phyloP scores from a whole-genome alignment of 2,797 vertebrate species.

The Neosilurus mollespiculum region DNA sequence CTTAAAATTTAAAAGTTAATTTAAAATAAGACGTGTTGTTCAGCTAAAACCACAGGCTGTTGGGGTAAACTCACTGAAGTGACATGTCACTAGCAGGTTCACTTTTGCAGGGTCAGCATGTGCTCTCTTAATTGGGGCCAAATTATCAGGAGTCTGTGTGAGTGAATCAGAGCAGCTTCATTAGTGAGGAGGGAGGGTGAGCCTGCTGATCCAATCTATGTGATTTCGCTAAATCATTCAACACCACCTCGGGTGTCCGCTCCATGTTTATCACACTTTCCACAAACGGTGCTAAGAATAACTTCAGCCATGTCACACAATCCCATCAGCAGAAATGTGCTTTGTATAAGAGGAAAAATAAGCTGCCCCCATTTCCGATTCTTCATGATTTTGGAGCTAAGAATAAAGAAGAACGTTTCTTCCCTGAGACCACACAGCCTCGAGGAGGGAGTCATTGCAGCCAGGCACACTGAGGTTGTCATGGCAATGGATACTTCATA shows the following conservation, averaged over 20 bases:
- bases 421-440: constrained; percentile 31
- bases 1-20: background rate
- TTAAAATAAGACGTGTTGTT: background rate
- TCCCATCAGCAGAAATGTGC: background rate
- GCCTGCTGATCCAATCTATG: constrained; percentile 45
- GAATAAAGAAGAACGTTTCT: constrained; percentile 23
- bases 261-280: constrained; percentile 16
- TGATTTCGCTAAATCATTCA: constrained; percentile 52
- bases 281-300: constrained; percentile 23
- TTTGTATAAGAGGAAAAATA: background rate
- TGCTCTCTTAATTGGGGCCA: constrained; percentile 47
- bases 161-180: constrained; percentile 45
- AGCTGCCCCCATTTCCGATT: background rate
- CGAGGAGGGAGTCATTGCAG: constrained; percentile 49
- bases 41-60: background rate
- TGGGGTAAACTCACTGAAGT: constrained; percentile 2
- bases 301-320: background rate
- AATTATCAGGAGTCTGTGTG: constrained; percentile 46
- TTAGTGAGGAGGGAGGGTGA: constrained; percentile 44
- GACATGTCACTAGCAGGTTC: constrained; percentile 23
- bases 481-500: constrained; percentile 63
- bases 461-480: constrained; percentile 60
- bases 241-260: constrained; percentile 39
- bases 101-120: constrained; percentile 34
- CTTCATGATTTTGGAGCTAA: background rate